Percentiles rank a stretch among this genome's conserved stretches.
Evolutionary conservation across 2,797 vertebrate species (phyloP).

Genomic region (Psittacula derbiana): DNA sequence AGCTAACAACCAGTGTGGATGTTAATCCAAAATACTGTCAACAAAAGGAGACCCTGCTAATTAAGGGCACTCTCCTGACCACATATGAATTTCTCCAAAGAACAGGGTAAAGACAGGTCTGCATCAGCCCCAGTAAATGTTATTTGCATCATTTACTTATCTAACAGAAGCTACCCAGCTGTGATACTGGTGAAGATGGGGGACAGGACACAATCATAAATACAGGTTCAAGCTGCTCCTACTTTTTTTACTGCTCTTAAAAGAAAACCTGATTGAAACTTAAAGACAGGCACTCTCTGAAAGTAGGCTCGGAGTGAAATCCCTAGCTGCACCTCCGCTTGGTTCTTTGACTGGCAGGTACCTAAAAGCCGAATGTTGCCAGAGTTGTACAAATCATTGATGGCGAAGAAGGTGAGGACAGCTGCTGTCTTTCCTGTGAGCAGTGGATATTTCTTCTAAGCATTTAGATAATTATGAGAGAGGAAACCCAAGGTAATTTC

Average conservation of each 20-base stretch:
- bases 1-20: not conserved
- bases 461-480: not conserved
- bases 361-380: not conserved
- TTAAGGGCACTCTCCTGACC: not conserved
- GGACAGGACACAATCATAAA: not conserved
- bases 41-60: not conserved
- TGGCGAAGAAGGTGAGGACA: not conserved
- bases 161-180: not conserved
- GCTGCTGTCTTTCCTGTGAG: accelerated
- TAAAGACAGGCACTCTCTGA: not conserved
- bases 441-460: not conserved
- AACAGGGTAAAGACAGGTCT: not conserved
- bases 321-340: accelerated
- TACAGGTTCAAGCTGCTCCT: not conserved
- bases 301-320: not conserved
- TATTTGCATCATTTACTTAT: not conserved
- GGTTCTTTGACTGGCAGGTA: not conserved
- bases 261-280: not conserved
- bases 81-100: not conserved
- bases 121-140: not conserved
- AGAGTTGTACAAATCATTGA: not conserved
- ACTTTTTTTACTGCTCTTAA: not conserved
- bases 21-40: not conserved
- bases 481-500: not conserved
- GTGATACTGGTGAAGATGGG: not conserved